Conservation (phyloP, 1,140 invertebrate genomes). For the Asobara japonica region DNA sequence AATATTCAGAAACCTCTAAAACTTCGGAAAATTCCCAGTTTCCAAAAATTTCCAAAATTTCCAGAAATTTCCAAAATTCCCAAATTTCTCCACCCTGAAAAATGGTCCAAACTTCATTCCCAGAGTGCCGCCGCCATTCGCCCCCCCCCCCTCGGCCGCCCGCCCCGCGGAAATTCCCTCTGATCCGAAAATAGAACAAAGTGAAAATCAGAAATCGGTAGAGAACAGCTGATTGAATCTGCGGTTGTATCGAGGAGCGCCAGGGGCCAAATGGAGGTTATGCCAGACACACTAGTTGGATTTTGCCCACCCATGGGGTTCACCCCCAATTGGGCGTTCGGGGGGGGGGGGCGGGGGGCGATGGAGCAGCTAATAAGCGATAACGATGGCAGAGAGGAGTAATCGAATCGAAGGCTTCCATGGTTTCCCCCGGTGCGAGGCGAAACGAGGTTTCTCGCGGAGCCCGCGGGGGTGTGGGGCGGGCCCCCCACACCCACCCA, state of each 20-base stretch:
- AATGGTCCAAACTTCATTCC: too few relatives aligned
- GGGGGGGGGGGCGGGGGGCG: background rate
- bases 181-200: background rate
- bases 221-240: background rate
- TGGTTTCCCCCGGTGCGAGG: slow-evolving; percentile 3
- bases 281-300: background rate
- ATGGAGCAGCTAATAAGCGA: slow-evolving; percentile 35
- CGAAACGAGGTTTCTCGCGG: background rate
- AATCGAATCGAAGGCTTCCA: slow-evolving; percentile 41
- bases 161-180: background rate
- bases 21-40: too few relatives aligned
- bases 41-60: too few relatives aligned
- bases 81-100: too few relatives aligned
- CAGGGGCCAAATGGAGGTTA: background rate
- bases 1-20: too few relatives aligned
- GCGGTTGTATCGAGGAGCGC: background rate
- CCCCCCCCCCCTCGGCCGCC: background rate
- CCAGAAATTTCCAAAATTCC: too few relatives aligned
- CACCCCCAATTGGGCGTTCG: too few relatives aligned
- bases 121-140: too few relatives aligned
- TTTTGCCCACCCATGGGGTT: background rate
- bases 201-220: slow-evolving; percentile 1
- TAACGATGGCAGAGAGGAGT: slow-evolving; percentile 35
- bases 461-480: background rate
- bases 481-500: background rate